Base-by-base conservation (phyloP, 2,113 vertebrate species). In the Heterotis niloticus region DNA sequence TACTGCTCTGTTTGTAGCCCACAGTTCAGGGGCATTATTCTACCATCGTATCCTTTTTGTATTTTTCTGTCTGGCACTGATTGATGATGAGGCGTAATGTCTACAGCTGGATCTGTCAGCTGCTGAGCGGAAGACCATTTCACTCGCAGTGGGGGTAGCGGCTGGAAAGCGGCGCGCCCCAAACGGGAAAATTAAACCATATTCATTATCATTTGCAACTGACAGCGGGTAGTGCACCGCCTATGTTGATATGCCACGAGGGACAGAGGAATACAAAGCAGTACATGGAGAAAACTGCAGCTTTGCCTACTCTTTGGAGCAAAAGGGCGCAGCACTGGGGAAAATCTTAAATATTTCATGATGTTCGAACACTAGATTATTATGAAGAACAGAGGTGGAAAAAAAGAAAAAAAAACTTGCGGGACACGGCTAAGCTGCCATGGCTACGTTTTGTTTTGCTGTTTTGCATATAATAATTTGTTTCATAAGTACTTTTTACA, bases 191-290 rank as follows among this genome's bases (percentile, higher is more conserved):
- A 34, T 76, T 64, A 60, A 76, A 34, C 26, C 10, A 3, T 29
- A 59, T 57, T 62, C 59, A 26, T 76, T 76, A 64, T 64, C 74
- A 64, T 44, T 64, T 76, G 17, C 28, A 64, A 76, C 59, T 60
- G 57, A 64, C 16, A 17, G 57, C 23, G 28, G 64, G 28, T n/a
- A 57, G 57, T 12, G 28, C 18, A 11, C 14, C 16, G 54, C 20
- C 56, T 18, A 17, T 16, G 17, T 14, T 28, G 56, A 76, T 56
- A 20, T 29, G 14, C 23, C 23, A 59, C 24, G 17, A 60, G 54
- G 10, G 52, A 57, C 52, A 2, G 24, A 57, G n/a, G 34, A 24
- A 59, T 14, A 16, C 1, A 24, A 17, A 28, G 24, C 10, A 9
- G 59, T 59, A 24, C 23, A 51, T 13, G 24, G 12, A 17, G 12